Conservation (phyloP, 2,113 vertebrate species). For the Fregata magnificens region DNA sequence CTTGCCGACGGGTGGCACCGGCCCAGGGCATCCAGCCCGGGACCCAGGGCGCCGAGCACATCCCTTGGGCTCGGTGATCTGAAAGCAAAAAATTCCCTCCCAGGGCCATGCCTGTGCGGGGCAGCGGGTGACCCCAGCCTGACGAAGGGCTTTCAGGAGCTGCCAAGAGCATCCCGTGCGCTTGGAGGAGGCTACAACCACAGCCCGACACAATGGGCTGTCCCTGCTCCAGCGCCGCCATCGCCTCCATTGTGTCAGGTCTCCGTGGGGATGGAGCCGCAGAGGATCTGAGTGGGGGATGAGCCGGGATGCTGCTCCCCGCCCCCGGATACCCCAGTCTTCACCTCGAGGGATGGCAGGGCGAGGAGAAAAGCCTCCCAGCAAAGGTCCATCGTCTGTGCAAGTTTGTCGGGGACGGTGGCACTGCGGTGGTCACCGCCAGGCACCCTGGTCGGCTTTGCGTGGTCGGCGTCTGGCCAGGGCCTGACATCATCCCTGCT, state of each 20-base stretch:
- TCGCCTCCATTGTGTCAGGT: background rate
- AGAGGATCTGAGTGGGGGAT: background rate
- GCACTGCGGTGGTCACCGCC: rapidly evolving
- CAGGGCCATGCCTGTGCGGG: rapidly evolving
- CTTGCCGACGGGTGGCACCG: background rate
- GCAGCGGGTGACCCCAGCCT: background rate
- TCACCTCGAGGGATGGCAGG: background rate
- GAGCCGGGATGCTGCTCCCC: background rate
- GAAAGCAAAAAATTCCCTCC: background rate
- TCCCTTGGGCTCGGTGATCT: background rate
- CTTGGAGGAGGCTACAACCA: background rate
- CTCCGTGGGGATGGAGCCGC: background rate
- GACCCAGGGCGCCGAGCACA: rapidly evolving
- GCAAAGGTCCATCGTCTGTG: rapidly evolving
- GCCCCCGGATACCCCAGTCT: rapidly evolving
- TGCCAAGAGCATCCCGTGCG: background rate
- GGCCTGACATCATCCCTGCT: background rate
- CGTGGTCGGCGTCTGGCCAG: background rate
- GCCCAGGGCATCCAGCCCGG: background rate
- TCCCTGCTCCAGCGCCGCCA: background rate
- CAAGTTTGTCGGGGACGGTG: rapidly evolving
- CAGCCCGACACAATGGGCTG: background rate
- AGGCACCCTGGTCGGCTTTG: rapidly evolving
- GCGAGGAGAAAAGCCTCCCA: background rate
- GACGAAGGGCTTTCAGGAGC: background rate